A percentile compares a stretch with the other conserved stretches of the same genome.
Evolutionary conservation across 2,888 invertebrate species (phyloP).

Genomic region (Latheticus oryzae): DNA sequence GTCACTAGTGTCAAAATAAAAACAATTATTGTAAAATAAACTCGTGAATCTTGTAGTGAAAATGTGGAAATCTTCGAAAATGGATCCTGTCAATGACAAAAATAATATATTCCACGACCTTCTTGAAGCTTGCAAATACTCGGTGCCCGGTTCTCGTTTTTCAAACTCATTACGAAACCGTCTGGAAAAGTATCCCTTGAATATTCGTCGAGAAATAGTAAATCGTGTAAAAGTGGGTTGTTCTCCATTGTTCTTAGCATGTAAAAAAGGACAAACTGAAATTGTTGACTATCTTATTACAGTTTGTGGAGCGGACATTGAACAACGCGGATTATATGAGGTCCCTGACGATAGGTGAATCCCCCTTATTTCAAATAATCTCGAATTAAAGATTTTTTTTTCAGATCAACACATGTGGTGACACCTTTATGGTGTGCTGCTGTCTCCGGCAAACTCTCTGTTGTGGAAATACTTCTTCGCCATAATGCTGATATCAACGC

Average conservation of each 20-base stretch:
- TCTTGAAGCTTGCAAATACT: conserved; percentile 74
- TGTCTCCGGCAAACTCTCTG: conserved; percentile 82
- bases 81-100: conserved; percentile 62
- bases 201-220: conserved; percentile 75
- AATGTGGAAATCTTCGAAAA: conserved; percentile 60
- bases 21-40: conserved; percentile 41
- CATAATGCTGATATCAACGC: conserved; percentile 90
- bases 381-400: conserved; percentile 36
- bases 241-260: conserved; percentile 84
- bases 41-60: conserved; percentile 38
- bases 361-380: background rate
- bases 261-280: conserved; percentile 83
- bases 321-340: conserved; percentile 87
- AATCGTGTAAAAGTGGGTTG: conserved; percentile 79
- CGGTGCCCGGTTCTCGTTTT: conserved; percentile 77
- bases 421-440: conserved; percentile 95
- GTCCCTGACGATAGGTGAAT: conserved; percentile 79
- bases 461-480: conserved; percentile 81
- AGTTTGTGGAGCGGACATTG: conserved; percentile 85
- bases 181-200: conserved; percentile 71
- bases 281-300: conserved; percentile 87
- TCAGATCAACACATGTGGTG: conserved; percentile 79
- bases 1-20: conserved; percentile 41
- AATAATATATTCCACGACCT: conserved; percentile 72
- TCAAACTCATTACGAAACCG: conserved; percentile 68